phyloP scores from a whole-genome alignment of 1,140 invertebrate species.

The Pseudomyrmex sp. region DNA sequence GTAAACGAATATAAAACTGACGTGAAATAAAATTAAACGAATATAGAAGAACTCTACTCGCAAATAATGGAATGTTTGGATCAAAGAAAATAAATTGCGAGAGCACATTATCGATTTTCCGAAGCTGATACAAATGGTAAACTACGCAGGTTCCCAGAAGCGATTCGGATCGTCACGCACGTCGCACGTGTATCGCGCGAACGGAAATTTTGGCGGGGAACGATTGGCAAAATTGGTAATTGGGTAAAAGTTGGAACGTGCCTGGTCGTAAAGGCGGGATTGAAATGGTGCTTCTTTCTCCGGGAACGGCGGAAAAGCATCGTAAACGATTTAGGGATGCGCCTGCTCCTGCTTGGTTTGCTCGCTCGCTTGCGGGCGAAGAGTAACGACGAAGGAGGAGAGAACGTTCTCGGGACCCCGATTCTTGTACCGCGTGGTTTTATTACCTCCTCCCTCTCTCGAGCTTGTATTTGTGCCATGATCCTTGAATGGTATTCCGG shows the following conservation, averaged over 20 bases:
- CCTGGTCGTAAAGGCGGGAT: background rate
- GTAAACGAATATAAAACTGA: too few relatives aligned
- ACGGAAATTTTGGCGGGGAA: constrained; percentile 24
- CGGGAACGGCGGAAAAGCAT: background rate
- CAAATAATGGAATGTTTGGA: background rate
- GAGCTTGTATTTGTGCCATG: constrained; percentile 19
- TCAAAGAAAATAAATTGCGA: constrained; percentile 16
- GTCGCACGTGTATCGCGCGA: constrained; percentile 5
- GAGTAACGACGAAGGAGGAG: constrained; percentile 1
- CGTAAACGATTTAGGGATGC: constrained; percentile 26
- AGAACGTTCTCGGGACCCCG: background rate
- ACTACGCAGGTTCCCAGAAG: constrained; percentile 1
- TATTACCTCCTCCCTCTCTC: constrained; percentile 18
- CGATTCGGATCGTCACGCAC: constrained; percentile 26
- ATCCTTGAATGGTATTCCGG: constrained; percentile 41
- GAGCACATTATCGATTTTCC: constrained; percentile 24
- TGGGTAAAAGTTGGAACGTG: constrained; percentile 43
- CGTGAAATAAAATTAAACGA: background rate
- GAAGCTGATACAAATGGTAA: background rate
- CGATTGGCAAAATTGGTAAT: constrained; percentile 42
- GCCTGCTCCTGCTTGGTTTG: too few relatives aligned
- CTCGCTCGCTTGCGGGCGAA: background rate
- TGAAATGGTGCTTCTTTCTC: background rate
- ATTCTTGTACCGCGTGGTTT: constrained; percentile 5
- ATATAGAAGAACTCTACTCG: background rate